Base-by-base conservation (phyloP, 2,113 vertebrate genomes). In the Scomber scombrus region DNA sequence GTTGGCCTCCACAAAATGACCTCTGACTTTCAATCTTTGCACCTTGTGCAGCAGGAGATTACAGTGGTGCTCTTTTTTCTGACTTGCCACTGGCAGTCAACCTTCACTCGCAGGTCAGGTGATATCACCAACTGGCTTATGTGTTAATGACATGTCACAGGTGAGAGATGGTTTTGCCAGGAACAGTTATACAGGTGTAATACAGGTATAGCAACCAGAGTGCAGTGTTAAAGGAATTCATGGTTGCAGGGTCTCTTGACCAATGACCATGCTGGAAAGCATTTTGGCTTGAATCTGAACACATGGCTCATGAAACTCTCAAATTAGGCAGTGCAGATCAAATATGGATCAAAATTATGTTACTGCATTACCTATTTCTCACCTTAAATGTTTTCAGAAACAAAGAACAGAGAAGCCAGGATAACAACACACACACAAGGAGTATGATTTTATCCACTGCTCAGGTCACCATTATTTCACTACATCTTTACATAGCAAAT, bases 1-100 rank as follows among this genome's bases (percentile, higher is more conserved):
- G 40, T 40, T 55, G 64, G 71, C 54, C 72, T 81, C 79, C 73
- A 49, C 56, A 73, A 52, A 83, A 68, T 68, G 74, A 88, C 80
- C 85, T 76, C 61, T 88, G 85, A 80, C 72, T 80, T 78, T 88
- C 54, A 71, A 75, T 81, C 78, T 87, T 71, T 21, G 54, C 84
- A 84, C 85, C 61, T 69, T 61, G 62, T 64, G 19, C 75, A 31
- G 63, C 55, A 34, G 63, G 71, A 75, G 84, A 87, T 84, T 66
- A 62, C 43, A 52, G 50, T 14, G 21, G 56, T 21, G 19, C 16
- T 45, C 15, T 15, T 60, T 77, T 80, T 71, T 50, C 68, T 71
- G 43, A 49, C 55, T 69, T 29, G 19, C 78, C 66, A 47, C 51
- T 46, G 85, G 85, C 79, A 18, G 55, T 68, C 75, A 82, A 34